These are phyloP conservation scores for Ridgeia piscesae DNA, from an alignment of 1,140 invertebrate species.

Conservation along the genomic window DNA sequence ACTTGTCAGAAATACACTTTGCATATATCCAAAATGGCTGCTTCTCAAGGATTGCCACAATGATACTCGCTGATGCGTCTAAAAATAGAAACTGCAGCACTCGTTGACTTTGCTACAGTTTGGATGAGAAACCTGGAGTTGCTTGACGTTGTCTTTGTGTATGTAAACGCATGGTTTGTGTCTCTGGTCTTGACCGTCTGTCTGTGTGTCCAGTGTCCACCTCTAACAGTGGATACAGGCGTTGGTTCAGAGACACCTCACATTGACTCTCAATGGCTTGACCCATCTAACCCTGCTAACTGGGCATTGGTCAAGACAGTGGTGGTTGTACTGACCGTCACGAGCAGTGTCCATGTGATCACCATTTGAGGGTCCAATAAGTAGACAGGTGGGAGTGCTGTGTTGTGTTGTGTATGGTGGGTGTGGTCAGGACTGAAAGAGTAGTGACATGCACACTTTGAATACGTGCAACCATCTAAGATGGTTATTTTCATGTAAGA, in stretches of 20 bases:
- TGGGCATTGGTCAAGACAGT: neutral
- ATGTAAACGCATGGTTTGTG: too few relatives aligned
- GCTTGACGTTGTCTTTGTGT: neutral
- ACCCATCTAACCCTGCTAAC: neutral
- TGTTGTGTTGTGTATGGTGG: neutral
- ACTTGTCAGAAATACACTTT: too few relatives aligned
- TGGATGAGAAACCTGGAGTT: neutral
- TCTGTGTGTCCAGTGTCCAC: too few relatives aligned
- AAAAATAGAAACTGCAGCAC: too few relatives aligned
- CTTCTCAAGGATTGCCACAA: too few relatives aligned
- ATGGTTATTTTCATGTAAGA: too few relatives aligned
- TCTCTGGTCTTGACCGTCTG: too few relatives aligned
- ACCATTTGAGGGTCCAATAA: neutral
- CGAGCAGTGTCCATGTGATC: neutral
- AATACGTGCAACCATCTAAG: too few relatives aligned
- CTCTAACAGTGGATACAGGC: neutral
- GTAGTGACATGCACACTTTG: neutral
- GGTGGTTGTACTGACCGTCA: neutral
- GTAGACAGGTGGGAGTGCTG: neutral
- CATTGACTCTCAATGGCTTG: neutral
- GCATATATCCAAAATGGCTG: too few relatives aligned
- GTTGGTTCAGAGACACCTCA: neutral
- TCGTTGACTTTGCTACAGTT: too few relatives aligned
- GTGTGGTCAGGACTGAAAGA: neutral
- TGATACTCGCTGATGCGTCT: too few relatives aligned